These are phyloP conservation scores for Upupa epops DNA, from an alignment of 2,113 vertebrate genomes.

Conservation along the genomic window DNA sequence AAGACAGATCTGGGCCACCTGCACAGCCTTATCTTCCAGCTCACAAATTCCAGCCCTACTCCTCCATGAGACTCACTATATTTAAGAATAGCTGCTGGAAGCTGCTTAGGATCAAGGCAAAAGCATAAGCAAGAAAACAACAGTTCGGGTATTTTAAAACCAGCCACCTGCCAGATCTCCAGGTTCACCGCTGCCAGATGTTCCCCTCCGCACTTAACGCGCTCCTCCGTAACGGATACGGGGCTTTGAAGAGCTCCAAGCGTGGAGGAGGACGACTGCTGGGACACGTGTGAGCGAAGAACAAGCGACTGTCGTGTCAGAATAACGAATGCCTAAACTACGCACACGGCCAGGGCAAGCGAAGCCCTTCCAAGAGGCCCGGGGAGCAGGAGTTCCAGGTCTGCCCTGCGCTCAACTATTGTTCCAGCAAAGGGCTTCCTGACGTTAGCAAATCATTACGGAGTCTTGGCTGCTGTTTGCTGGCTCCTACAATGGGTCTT, in stretches of 20 bases:
- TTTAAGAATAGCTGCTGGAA: background rate
- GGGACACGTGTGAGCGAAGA: background rate
- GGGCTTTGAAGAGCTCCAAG: background rate
- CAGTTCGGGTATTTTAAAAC: background rate
- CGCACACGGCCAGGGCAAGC: background rate
- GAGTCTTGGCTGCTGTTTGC: fast-evolving
- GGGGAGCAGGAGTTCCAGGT: fast-evolving
- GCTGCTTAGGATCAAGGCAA: background rate
- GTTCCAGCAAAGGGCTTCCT: background rate
- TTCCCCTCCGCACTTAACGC: background rate
- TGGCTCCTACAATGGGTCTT: background rate
- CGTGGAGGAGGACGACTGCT: fast-evolving
- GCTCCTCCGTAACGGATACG: fast-evolving
- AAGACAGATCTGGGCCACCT: background rate
- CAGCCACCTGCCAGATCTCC: background rate
- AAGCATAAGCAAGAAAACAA: background rate
- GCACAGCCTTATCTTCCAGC: background rate
- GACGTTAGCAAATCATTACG: background rate
- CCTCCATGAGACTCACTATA: fast-evolving
- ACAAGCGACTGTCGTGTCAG: fast-evolving
- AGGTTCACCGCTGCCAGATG: background rate
- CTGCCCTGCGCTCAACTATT: fast-evolving
- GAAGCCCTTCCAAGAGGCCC: background rate
- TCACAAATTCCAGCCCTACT: background rate
- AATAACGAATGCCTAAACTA: fast-evolving